These are phyloP conservation scores for Margaritifera margaritifera DNA, from an alignment of 2,888 invertebrate species.

Conservation along the genomic window DNA sequence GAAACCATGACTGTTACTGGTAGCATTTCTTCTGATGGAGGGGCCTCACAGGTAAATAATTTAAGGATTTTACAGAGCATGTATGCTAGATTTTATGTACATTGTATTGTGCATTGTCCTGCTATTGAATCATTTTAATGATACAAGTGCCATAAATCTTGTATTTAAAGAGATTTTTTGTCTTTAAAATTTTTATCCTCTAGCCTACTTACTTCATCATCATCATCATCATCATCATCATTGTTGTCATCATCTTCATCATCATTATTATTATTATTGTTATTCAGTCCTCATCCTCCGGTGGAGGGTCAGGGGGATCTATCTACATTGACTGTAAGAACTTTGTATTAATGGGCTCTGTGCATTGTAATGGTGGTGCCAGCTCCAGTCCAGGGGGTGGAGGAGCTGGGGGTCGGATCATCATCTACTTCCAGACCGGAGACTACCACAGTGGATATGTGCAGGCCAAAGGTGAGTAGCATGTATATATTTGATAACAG, in stretches of 20 bases:
- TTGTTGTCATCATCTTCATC: not conserved
- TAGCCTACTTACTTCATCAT: too few species aligned
- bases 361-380: conserved; percentile 50
- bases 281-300: conserved; percentile 32
- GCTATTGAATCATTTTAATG: too few species aligned
- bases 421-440: conserved; percentile 35
- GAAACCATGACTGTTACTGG: conserved; percentile 24
- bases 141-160: too few species aligned
- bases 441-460: conserved; percentile 44
- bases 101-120: too few species aligned
- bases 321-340: conserved; percentile 26
- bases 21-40: conserved; percentile 31
- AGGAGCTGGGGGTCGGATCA: conserved; percentile 54
- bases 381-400: conserved; percentile 46
- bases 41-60: conserved; percentile 29
- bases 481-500: too few species aligned
- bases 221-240: too few species aligned
- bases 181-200: too few species aligned
- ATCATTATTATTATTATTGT: not conserved
- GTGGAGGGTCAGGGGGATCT: conserved; percentile 59
- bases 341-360: conserved; percentile 35
- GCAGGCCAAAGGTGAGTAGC: conserved; percentile 43
- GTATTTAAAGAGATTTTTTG: too few species aligned
- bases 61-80: too few species aligned
- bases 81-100: too few species aligned